These are phyloP conservation scores for Desmodus rotundus DNA, from an alignment of 2,113 vertebrate genomes.

Conservation along the genomic window DNA sequence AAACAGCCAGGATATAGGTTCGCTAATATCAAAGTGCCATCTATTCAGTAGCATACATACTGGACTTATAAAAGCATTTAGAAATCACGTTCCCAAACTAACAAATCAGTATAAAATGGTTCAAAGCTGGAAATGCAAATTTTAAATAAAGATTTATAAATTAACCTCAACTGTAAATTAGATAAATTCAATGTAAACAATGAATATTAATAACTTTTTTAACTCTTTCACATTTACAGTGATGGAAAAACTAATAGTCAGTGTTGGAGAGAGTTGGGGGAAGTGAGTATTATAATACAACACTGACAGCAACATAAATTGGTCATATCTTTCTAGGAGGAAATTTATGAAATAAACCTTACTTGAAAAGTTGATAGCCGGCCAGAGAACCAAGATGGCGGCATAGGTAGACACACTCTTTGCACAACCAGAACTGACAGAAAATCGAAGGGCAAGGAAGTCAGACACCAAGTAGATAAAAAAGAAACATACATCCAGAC, in stretches of 20 bases:
- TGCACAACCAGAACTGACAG: too few relatives aligned
- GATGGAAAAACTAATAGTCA: background rate
- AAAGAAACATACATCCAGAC: too few relatives aligned
- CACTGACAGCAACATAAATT: background rate
- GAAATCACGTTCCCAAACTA: background rate
- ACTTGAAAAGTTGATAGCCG: background rate
- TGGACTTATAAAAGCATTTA: background rate
- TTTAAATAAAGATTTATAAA: background rate
- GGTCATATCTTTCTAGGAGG: background rate
- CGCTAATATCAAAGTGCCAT: background rate
- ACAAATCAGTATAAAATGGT: background rate
- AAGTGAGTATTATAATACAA: background rate
- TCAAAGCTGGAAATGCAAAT: background rate
- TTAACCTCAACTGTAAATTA: background rate
- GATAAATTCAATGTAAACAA: background rate
- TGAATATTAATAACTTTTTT: background rate
- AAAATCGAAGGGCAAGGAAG: too few relatives aligned
- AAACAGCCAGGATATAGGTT: background rate
- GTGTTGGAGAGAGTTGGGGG: background rate
- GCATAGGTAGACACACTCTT: too few relatives aligned
- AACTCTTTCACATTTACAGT: background rate
- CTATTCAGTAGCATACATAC: background rate
- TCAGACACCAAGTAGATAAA: too few relatives aligned
- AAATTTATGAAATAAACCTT: background rate
- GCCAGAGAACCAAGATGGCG: too few relatives aligned